These are phyloP conservation scores for Ips typographus DNA, from an alignment of 1,140 invertebrate genomes.

Conservation along the genomic window DNA sequence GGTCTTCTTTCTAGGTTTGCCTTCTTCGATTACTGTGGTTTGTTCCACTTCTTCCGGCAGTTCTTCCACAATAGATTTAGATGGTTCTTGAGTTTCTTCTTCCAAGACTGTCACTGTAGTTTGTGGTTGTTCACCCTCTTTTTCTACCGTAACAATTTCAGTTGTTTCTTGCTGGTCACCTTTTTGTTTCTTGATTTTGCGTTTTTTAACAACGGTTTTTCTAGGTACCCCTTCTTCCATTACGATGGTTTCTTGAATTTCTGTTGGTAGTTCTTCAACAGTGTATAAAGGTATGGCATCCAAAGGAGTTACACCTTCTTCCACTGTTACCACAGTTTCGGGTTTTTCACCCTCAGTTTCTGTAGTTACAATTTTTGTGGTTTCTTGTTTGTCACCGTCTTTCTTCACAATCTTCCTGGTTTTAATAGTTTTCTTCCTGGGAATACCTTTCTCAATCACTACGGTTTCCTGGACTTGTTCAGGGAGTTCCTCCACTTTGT, in stretches of 20 bases:
- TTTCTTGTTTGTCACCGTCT: slow-evolving; percentile 34
- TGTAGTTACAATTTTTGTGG: slow-evolving; percentile 47
- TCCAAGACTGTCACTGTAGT: slow-evolving; percentile 43
- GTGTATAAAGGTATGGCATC: slow-evolving; percentile 21
- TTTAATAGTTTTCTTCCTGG: slow-evolving; percentile 43
- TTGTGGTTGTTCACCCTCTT: slow-evolving; percentile 37
- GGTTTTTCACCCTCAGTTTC: slow-evolving; percentile 53
- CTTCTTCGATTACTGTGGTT: slow-evolving; percentile 38
- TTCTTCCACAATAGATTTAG: slow-evolving; percentile 45
- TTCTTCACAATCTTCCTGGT: slow-evolving; percentile 38
- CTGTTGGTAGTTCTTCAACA: slow-evolving; percentile 34
- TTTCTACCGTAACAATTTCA: slow-evolving; percentile 44
- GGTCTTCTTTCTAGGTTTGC: slow-evolving; percentile 45
- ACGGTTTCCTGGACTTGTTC: slow-evolving; percentile 41
- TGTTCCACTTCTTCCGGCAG: slow-evolving; percentile 45
- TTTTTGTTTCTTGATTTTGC: slow-evolving; percentile 42
- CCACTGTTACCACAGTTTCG: slow-evolving; percentile 42
- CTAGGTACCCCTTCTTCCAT: slow-evolving; percentile 46
- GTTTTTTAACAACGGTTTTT: slow-evolving; percentile 43
- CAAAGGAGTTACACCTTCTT: slow-evolving; percentile 32
- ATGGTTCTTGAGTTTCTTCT: slow-evolving; percentile 39
- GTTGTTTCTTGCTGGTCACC: slow-evolving; percentile 42
- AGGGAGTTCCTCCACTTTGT: slow-evolving; percentile 49
- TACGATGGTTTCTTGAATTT: slow-evolving; percentile 42
- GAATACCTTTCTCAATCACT: slow-evolving; percentile 39